These are phyloP conservation scores for Lepisosteus oculatus DNA, from an alignment of 2,113 vertebrate species.

Conservation along the genomic window DNA sequence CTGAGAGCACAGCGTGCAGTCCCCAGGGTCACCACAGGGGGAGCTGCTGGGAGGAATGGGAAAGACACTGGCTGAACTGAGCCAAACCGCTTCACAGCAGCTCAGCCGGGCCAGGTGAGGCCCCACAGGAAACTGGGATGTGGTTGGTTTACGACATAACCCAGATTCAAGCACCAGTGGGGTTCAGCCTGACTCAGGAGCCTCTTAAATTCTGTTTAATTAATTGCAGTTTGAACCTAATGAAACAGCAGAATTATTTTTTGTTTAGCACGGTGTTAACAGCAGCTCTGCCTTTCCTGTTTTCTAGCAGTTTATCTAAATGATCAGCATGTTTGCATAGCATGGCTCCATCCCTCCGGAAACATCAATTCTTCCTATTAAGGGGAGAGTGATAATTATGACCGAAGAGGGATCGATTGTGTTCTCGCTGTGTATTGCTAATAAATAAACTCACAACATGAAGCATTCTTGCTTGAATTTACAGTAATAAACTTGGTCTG, in stretches of 20 bases:
- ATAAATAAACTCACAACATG: not conserved
- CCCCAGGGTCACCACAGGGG: too few relatives aligned
- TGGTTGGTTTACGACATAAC: not conserved
- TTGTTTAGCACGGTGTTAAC: too few relatives aligned
- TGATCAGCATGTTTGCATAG: not conserved
- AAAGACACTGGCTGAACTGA: too few relatives aligned
- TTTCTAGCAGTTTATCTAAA: not conserved
- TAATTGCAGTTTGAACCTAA: too few relatives aligned
- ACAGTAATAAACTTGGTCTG: not conserved
- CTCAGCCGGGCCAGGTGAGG: too few relatives aligned
- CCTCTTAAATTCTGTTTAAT: too few relatives aligned
- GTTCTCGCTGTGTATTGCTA: not conserved
- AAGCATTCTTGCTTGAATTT: not conserved
- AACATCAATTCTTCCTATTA: not conserved
- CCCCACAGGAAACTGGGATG: too few relatives aligned
- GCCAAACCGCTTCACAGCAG: too few relatives aligned
- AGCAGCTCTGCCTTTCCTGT: not conserved
- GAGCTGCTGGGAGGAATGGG: too few relatives aligned
- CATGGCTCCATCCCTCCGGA: not conserved
- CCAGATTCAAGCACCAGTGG: not conserved
- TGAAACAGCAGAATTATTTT: too few relatives aligned
- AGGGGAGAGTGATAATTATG: not conserved
- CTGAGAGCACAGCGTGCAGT: too few relatives aligned
- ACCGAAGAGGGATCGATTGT: too few relatives aligned
- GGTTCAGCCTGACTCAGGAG: not conserved